Base-by-base conservation (phyloP, 1,140 invertebrate genomes). In the Calosoma granatense region DNA sequence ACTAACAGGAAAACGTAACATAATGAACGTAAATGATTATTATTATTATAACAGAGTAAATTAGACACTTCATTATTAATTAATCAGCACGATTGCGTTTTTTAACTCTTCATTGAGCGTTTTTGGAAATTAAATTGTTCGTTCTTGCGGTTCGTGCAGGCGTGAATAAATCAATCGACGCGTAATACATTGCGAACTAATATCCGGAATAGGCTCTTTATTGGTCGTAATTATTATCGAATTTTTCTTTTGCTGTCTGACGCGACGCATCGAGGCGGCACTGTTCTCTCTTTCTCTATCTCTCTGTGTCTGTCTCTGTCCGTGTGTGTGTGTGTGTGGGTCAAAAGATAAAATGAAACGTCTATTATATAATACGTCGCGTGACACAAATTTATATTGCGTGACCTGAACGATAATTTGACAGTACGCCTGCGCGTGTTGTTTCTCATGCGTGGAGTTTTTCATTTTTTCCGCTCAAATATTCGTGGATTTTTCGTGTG, bases 341-440 rank as follows among this genome's bases (percentile, higher is more conserved):
- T 12, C 9, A 17, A 47, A 17, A 47, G 41, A 47, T 47, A 47
- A 47, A 47, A 47, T 47, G 41, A 47, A 47, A 47, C 41, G 41
- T 47, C 41, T 47, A 17, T 47, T 47, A 47, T 47, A 47, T 47
- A 47, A 47, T 47, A 47, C 41, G 17, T 47, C 41, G 41, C 41
- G 17, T 47, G 41, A 47, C 41, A 47, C 15, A 47, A 47, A 47
- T 47, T 47, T 17, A 9, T 4, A 12, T 47, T 17, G 41, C 41
- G 41, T 47, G 41, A 6, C 15, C 41, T 4, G 17, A 6, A 47
- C 41, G 3, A 17, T 47, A 47, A 47, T 47, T 47, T 47, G 41
- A 47, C 41, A 11, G 41, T 17, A 17, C 41, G n/a, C n/a, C n/a
- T n/a, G 41, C 15, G 41, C 41, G 41, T 47, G 41, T 17, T 4